These are phyloP conservation scores for Meandrina meandrites DNA, from an alignment of 92 coral and sea anemone species.

Conservation along the genomic window DNA sequence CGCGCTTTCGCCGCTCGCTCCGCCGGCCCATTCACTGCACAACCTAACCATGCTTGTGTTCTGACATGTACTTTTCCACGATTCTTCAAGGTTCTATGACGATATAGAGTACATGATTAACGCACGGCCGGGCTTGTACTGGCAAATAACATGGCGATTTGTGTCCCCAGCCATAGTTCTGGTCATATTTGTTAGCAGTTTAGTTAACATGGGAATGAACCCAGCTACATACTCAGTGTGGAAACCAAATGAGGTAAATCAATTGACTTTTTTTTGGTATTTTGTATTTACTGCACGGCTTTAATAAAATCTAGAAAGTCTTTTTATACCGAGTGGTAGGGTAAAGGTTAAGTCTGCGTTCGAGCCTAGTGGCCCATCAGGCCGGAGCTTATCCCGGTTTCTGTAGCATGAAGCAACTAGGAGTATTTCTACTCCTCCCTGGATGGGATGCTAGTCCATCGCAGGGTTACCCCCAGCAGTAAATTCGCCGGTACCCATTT, in stretches of 20 bases:
- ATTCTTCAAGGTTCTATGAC: conserved; percentile 63
- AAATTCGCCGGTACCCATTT: too few relatives aligned
- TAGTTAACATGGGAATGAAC: conserved; percentile 66
- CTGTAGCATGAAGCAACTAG: too few relatives aligned
- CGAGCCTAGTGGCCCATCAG: too few relatives aligned
- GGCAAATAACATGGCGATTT: conserved; percentile 76
- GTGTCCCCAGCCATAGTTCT: conserved; percentile 71
- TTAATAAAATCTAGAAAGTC: too few relatives aligned
- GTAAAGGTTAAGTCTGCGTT: too few relatives aligned
- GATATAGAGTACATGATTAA: conserved; percentile 85
- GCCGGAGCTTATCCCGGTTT: too few relatives aligned
- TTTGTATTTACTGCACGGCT: neutral
- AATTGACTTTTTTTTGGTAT: neutral
- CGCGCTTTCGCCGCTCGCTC: neutral
- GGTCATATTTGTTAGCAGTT: conserved; percentile 66
- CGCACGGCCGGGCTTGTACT: conserved; percentile 74
- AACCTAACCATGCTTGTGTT: too few relatives aligned
- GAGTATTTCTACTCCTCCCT: too few relatives aligned
- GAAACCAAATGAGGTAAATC: conserved; percentile 56
- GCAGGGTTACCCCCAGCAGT: too few relatives aligned
- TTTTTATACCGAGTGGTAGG: too few relatives aligned
- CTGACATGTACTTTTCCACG: neutral
- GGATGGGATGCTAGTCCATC: too few relatives aligned
- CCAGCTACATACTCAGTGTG: conserved; percentile 67
- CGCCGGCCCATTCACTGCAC: too few relatives aligned